phyloP scores from a whole-genome alignment of 2,888 invertebrate species.

The Mystacides longicornis region DNA sequence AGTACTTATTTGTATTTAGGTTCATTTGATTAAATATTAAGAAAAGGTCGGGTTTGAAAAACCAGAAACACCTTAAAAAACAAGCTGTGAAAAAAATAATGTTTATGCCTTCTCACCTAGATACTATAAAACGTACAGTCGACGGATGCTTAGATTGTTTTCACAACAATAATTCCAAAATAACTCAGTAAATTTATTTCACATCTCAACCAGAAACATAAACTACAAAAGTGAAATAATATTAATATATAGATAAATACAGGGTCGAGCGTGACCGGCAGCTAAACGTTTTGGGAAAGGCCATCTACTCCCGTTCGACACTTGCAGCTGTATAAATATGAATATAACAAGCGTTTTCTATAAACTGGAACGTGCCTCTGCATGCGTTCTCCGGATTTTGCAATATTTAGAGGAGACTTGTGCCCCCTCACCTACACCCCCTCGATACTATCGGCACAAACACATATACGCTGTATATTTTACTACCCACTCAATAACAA shows the following conservation, averaged over 20 bases:
- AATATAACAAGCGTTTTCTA: slow-evolving; percentile 20
- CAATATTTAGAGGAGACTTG: slow-evolving; percentile 24
- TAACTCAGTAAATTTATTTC: no score
- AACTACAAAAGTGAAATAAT: background rate
- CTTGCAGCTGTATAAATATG: slow-evolving; percentile 22
- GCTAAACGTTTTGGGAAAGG: slow-evolving; percentile 10
- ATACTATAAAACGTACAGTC: no score
- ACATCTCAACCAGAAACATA: background rate
- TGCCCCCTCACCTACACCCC: slow-evolving; percentile 11
- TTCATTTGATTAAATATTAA: no score
- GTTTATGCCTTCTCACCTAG: no score
- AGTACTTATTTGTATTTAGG: no score
- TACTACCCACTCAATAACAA: background rate
- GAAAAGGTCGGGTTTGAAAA: no score
- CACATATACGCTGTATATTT: background rate
- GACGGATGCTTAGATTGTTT: no score
- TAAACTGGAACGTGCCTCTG: slow-evolving; percentile 23
- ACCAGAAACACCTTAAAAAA: no score
- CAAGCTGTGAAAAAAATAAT: no score
- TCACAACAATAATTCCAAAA: no score
- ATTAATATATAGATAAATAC: background rate
- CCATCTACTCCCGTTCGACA: slow-evolving; percentile 21
- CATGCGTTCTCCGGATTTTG: slow-evolving; percentile 25
- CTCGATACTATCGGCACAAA: slow-evolving; percentile 19
- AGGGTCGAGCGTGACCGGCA: background rate